phyloP scores from a whole-genome alignment of 2,113 vertebrate genomes.

The Macaca fascicularis region DNA sequence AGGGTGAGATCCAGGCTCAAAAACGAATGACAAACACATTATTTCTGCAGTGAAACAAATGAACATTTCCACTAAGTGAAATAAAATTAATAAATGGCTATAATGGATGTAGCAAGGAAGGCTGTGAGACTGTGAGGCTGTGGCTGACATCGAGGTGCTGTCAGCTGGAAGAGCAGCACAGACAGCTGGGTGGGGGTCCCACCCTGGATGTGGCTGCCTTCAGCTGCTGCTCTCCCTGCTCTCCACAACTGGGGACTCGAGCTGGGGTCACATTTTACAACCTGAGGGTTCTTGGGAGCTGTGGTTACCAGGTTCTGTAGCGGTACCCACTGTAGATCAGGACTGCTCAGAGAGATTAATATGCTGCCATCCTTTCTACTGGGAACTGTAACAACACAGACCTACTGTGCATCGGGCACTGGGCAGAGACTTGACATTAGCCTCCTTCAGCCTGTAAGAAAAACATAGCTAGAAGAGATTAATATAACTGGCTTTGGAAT shows the following conservation, averaged over 20 bases:
- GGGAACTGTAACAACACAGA: rapidly evolving
- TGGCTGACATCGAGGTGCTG: neutral
- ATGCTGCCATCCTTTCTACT: rapidly evolving
- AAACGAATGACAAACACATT: no score
- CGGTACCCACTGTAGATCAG: neutral
- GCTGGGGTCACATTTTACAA: neutral
- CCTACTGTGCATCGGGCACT: rapidly evolving
- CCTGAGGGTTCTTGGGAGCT: neutral
- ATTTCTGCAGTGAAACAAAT: no score
- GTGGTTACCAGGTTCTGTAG: neutral
- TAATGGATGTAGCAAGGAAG: neutral
- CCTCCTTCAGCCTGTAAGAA: neutral
- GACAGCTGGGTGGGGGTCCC: rapidly evolving
- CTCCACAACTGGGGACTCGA: neutral
- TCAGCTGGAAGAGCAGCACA: neutral
- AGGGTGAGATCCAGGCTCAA: neutral
- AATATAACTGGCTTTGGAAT: neutral
- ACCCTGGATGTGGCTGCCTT: no score
- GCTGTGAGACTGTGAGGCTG: neutral
- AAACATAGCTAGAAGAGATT: neutral
- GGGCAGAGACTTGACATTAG: neutral
- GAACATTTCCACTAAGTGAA: no score
- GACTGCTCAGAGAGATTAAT: neutral
- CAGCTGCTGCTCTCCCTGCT: neutral
- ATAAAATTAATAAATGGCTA: neutral